These are phyloP conservation scores for Microtus oregoni DNA, from an alignment of 2,113 vertebrate genomes.

Conservation along the genomic window DNA sequence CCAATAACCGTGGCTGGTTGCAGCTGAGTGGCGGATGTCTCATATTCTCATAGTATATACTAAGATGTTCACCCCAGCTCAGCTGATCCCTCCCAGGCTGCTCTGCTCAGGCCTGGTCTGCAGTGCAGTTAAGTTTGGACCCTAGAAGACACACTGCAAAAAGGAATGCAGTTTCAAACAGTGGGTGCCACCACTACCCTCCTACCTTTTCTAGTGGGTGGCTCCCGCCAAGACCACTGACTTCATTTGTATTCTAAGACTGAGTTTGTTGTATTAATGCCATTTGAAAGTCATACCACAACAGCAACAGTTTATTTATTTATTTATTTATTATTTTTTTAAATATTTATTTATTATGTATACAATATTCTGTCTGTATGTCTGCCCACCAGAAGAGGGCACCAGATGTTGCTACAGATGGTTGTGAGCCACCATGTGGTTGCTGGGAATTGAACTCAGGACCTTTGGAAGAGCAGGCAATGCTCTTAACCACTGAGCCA, in stretches of 20 bases:
- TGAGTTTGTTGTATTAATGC: neutral
- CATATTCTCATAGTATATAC: neutral
- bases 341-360: too few species aligned
- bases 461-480: too few species aligned
- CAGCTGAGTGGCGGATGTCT: neutral
- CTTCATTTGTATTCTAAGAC: conserved; percentile 39
- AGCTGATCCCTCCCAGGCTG: neutral
- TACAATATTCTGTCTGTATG: too few species aligned
- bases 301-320: neutral
- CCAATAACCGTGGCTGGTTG: neutral
- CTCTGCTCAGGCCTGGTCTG: neutral
- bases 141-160: neutral
- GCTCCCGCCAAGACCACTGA: conserved; percentile 40
- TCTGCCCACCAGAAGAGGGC: too few species aligned
- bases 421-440: too few species aligned
- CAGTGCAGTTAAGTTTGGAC: neutral
- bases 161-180: conserved; percentile 10
- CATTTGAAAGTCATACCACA: conserved; percentile 41
- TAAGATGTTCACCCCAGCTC: fast-evolving
- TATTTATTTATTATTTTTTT: neutral
- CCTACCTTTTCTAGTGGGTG: neutral
- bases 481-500: too few species aligned
- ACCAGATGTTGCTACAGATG: too few species aligned
- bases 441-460: too few species aligned
- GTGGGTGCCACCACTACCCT: neutral